A percentile compares a stretch with the other conserved stretches of the same genome.
Evolutionary conservation across 2,888 invertebrate genomes (phyloP).

Genomic region (Alitta virens): DNA sequence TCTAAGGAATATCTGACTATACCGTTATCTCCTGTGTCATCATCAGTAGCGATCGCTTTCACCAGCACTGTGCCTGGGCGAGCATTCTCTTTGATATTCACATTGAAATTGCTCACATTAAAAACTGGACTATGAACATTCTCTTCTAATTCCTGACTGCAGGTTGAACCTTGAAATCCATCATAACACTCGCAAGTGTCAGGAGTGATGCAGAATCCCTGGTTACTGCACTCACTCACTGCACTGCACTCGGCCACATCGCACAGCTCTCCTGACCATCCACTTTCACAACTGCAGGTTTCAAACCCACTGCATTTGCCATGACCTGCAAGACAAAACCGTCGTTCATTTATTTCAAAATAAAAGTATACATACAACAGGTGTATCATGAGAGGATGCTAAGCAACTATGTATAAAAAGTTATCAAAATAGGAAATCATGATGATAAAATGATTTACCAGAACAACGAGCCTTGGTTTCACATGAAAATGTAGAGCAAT

Average conservation of each 20-base stretch:
- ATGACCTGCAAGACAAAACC: not conserved
- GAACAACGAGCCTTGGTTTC: not conserved
- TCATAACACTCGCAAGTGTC: not conserved
- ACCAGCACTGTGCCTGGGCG: not conserved
- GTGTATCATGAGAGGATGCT: too few species aligned
- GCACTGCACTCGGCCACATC: not conserved
- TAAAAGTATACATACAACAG: too few species aligned
- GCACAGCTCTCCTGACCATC: not conserved
- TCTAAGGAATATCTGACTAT: not conserved
- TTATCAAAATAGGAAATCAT: too few species aligned
- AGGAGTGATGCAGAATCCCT: conserved; percentile 1
- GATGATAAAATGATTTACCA: not conserved
- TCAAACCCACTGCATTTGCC: not conserved
- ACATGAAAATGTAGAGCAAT: conserved; percentile 2
- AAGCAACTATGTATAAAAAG: too few species aligned
- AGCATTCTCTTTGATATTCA: not conserved
- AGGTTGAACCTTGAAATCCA: not conserved
- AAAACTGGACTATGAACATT: not conserved
- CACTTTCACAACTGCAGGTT: not conserved
- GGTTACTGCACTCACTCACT: not conserved
- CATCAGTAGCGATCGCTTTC: not conserved
- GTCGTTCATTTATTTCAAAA: too few species aligned
- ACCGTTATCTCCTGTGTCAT: not conserved
- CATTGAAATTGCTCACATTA: not conserved
- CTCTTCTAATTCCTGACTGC: not conserved